Evolutionary conservation across 2,888 invertebrate genomes (phyloP).

Genomic region (Diplolepis rosae): DNA sequence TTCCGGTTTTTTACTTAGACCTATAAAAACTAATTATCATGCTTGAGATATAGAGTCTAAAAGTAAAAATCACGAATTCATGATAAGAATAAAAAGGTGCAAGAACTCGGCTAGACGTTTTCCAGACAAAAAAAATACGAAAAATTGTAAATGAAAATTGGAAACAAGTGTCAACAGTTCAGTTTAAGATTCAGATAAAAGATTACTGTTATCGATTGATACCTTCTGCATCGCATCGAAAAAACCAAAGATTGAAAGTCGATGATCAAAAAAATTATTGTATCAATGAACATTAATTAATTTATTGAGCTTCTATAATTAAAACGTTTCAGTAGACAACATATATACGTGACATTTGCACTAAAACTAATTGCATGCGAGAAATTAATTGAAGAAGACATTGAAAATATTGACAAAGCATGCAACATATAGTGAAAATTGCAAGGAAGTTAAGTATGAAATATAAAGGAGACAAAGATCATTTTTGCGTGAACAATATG

Average conservation of each 20-base stretch:
- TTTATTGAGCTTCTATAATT: not conserved
- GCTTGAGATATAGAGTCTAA: not conserved
- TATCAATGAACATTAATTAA: not conserved
- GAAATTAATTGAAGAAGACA: not conserved
- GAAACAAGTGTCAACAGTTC: not conserved
- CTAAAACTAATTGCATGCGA: too few relatives aligned
- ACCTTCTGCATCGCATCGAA: not conserved
- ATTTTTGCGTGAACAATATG: not conserved
- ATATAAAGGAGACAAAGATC: not conserved
- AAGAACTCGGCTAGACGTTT: not conserved
- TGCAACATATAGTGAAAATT: not conserved
- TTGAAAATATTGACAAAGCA: not conserved
- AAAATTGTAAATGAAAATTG: not conserved
- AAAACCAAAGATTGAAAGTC: not conserved
- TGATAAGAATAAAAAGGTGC: not conserved
- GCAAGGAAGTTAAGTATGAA: not conserved
- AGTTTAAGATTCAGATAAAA: not conserved
- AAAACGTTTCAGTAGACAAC: not conserved
- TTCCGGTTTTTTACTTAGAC: constrained; percentile 7
- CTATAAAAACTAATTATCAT: not conserved
- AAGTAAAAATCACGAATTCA: not conserved
- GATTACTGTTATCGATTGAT: not conserved
- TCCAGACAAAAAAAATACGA: not conserved
- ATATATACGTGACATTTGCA: not conserved
- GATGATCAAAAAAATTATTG: not conserved